A percentile compares a stretch with the other conserved stretches of the same genome.
These are phyloP conservation scores for Lamellibrachia satsuma DNA, from an alignment of 2,888 invertebrate genomes.

Conservation along the genomic window DNA sequence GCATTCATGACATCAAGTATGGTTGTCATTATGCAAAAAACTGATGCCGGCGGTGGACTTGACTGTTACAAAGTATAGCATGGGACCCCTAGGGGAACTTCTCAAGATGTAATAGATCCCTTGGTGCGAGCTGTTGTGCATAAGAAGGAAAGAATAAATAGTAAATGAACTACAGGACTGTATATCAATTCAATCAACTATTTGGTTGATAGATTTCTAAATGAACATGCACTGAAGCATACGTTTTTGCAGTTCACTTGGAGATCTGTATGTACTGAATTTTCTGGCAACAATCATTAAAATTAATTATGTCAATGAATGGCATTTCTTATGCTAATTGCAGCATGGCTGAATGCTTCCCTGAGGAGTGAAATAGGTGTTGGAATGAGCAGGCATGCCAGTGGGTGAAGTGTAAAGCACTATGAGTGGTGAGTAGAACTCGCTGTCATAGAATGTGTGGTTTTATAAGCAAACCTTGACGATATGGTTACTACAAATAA, in stretches of 20 bases:
- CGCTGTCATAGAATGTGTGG: not conserved
- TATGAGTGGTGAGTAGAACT: not conserved
- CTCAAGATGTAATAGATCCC: not conserved
- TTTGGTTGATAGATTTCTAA: not conserved
- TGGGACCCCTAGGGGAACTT: not conserved
- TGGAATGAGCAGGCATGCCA: not conserved
- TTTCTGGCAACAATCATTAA: not conserved
- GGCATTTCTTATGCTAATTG: not conserved
- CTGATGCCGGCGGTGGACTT: not conserved
- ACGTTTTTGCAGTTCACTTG: not conserved
- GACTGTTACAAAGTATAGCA: not conserved
- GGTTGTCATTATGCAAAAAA: not conserved
- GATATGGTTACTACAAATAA: not conserved
- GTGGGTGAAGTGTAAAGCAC: not conserved
- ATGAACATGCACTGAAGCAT: not conserved
- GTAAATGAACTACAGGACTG: not conserved
- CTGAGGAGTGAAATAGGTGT: slow-evolving; percentile 9
- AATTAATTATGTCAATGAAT: not conserved
- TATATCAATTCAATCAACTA: not conserved
- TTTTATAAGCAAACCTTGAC: not conserved
- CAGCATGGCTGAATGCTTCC: not conserved
- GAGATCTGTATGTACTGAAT: not conserved
- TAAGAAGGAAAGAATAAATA: not conserved
- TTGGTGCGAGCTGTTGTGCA: too few species aligned
- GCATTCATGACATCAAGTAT: not conserved